Base-by-base conservation (phyloP, 1,140 invertebrate genomes). In the Gryllus bimaculatus region DNA sequence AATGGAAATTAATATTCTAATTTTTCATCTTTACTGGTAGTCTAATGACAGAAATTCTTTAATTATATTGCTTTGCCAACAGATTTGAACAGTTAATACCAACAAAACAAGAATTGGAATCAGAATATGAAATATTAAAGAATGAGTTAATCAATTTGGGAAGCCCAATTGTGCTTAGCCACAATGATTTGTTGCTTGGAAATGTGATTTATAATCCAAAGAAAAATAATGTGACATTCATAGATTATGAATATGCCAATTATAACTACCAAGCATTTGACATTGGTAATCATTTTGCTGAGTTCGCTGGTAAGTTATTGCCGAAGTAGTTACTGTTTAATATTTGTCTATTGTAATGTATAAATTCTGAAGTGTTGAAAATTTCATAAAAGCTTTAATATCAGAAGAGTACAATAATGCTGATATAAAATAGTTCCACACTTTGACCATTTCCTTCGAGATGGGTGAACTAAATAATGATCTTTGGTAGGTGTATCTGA, bases 251-350 rank as follows among this genome's bases (percentile, higher is more conserved):
- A 86, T 99, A 99, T 87, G 94, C 95, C 8, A 93, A 90, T 80
- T 92, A 92, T 83, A 99, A 99, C 87, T 98, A 95, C 87, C 95
- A 97, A 86, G 93, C 96, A 2, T 99, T 91, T 87, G 98, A 99
- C 87, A 97, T 99, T 85, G 98, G 93, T 18, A 98, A 99, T 89
- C 97, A 99, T 89, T 99, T 99, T 89, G 92, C 93, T 83, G 98
- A 99, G 90, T 99, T 96, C 90, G 95, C 94, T 83, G 97, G 97
- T 94, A 89, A 89, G 87, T 10, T 77, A 39, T 48, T 39, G 15
- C 76, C 8, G 3, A 26, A 12, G 18, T 75, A 20, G 8, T 75
- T 75, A n/a, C 13, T 75, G 12, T 39, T 15, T 47, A 39, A 47
- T 39, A 15, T 74, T 8, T 15, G 26, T 15, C 8, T 74, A 18